Evolutionary conservation across 2,113 vertebrate species (phyloP).

Genomic region (Pangasianodon gigas): DNA sequence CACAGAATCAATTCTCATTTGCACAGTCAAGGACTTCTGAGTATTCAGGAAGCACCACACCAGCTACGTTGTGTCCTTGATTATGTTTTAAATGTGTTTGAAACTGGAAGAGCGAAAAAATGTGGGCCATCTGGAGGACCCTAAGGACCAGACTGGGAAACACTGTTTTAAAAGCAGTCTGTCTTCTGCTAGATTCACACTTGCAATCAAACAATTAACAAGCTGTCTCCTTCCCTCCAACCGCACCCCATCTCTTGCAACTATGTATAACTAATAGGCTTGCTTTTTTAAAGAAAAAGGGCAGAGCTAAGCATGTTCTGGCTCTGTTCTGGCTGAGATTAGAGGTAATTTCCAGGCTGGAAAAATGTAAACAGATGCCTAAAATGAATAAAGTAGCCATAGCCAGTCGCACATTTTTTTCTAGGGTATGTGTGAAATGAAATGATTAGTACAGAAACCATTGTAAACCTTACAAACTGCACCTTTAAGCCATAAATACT

Average conservation of each 20-base stretch:
- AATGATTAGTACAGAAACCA: background rate
- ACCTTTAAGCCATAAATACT: background rate
- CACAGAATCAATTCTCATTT: background rate
- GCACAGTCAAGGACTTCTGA: background rate
- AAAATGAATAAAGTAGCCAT: background rate
- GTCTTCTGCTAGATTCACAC: background rate
- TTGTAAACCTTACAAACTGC: background rate
- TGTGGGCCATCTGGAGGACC: background rate
- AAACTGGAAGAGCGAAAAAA: background rate
- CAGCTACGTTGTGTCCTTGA: background rate
- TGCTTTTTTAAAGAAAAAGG: slow-evolving; percentile 4
- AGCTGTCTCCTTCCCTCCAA: slow-evolving; percentile 1
- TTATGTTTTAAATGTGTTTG: background rate
- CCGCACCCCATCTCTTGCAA: background rate
- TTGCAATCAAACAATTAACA: background rate
- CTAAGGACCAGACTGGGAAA: background rate
- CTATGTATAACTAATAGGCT: slow-evolving; percentile 19
- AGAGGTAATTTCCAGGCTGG: slow-evolving; percentile 8
- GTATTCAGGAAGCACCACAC: background rate
- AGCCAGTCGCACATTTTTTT: background rate
- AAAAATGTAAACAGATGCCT: slow-evolving; percentile 6
- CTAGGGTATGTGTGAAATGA: background rate
- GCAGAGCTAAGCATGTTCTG: slow-evolving; percentile 12
- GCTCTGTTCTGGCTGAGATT: background rate
- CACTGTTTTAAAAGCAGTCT: background rate